A percentile compares a stretch with the other conserved stretches of the same genome.
Evolutionary conservation across 2,113 vertebrate genomes (phyloP).

Genomic region (Acinonyx jubatus): DNA sequence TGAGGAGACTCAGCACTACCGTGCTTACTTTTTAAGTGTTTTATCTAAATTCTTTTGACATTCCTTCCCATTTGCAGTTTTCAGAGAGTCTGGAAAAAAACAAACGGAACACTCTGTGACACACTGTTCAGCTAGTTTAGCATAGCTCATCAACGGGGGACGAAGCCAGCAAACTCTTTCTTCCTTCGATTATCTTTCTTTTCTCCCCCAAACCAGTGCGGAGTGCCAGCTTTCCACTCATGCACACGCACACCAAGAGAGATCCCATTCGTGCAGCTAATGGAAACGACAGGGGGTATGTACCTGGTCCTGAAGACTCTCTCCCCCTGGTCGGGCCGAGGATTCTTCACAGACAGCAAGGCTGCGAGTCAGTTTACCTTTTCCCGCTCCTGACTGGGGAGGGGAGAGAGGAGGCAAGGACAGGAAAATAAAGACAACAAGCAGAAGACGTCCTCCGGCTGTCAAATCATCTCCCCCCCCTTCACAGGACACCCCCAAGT

Average conservation of each 20-base stretch:
- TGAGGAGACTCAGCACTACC: conserved; percentile 80
- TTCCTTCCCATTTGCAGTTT: conserved; percentile 89
- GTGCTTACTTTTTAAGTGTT: conserved; percentile 79
- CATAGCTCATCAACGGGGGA: conserved; percentile 69
- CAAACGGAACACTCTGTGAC: conserved; percentile 86
- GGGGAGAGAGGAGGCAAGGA: conserved; percentile 66
- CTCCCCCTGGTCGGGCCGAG: conserved; percentile 81
- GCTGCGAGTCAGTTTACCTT: conserved; percentile 93
- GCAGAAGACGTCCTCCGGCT: conserved; percentile 56
- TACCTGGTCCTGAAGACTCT: conserved; percentile 91
- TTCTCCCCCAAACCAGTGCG: conserved; percentile 35
- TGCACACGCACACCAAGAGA: conserved; percentile 80
- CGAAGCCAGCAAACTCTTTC: conserved; percentile 7
- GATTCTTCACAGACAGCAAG: conserved; percentile 94
- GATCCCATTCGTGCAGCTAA: conserved; percentile 80
- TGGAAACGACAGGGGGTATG: conserved; percentile 36
- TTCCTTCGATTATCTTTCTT: not conserved
- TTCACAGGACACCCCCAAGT: not conserved
- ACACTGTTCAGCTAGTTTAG: conserved; percentile 70
- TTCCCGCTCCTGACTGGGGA: conserved; percentile 89
- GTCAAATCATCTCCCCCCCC: not conserved
- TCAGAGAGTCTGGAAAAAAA: conserved; percentile 91
- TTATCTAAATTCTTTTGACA: conserved; percentile 88
- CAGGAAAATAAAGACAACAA: conserved; percentile 61
- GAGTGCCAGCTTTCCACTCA: conserved; percentile 41